These are phyloP conservation scores for Drosophila rubida DNA, from an alignment of 2,888 invertebrate species.

Conservation along the genomic window DNA sequence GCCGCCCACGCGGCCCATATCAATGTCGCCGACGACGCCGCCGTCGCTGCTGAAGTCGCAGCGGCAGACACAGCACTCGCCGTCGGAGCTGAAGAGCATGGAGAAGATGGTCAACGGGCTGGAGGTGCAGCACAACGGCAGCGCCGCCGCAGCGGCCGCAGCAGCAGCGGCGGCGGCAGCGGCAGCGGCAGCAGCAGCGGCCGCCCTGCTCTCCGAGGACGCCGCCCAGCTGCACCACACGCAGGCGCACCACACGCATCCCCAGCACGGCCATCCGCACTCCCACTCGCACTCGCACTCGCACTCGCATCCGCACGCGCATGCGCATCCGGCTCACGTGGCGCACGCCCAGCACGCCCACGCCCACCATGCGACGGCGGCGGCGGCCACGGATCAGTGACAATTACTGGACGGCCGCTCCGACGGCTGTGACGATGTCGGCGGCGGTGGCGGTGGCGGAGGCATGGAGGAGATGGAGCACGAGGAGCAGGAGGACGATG, in stretches of 20 bases:
- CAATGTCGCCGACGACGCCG: slow-evolving; percentile 86
- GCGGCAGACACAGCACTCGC: slow-evolving; percentile 82
- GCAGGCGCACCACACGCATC: slow-evolving; percentile 64
- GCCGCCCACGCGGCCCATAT: slow-evolving; percentile 85
- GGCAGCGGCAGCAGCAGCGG: slow-evolving; percentile 62
- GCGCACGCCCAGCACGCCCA: too few relatives aligned
- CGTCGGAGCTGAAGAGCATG: slow-evolving; percentile 95
- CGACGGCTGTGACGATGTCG: slow-evolving; percentile 70
- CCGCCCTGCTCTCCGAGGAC: slow-evolving; percentile 59
- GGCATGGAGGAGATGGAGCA: slow-evolving; percentile 68
- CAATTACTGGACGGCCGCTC: slow-evolving; percentile 84
- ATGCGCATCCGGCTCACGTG: too few relatives aligned
- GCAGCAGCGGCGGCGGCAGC: slow-evolving; percentile 63
- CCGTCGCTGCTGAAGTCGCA: slow-evolving; percentile 78
- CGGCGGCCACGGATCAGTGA: slow-evolving; percentile 84
- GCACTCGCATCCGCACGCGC: slow-evolving; percentile 51
- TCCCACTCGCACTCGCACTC: slow-evolving; percentile 53
- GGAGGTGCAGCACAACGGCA: slow-evolving; percentile 90
- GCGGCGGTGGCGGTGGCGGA: slow-evolving; percentile 70
- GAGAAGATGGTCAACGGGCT: slow-evolving; percentile 99
- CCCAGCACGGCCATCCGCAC: slow-evolving; percentile 30
- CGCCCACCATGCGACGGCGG: slow-evolving; percentile 57
- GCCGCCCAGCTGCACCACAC: slow-evolving; percentile 63
- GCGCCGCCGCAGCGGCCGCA: slow-evolving; percentile 62
- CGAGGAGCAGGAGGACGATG: slow-evolving; percentile 35